Percentiles rank a stretch among this genome's conserved stretches.
Evolutionary conservation across 2,797 vertebrate species (phyloP).

Genomic region (Malurus splendens): DNA sequence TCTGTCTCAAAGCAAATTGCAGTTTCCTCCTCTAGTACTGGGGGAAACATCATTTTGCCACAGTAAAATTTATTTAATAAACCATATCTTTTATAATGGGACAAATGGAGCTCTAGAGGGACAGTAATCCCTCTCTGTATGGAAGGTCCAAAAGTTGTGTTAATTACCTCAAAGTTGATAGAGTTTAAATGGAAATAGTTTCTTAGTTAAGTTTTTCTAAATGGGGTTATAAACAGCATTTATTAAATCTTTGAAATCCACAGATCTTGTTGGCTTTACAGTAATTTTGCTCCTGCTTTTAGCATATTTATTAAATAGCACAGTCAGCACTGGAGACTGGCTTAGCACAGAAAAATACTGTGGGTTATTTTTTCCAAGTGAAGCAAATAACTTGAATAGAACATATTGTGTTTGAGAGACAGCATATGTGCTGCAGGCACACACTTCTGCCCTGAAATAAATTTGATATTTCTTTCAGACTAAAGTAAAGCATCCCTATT

Average conservation of each 20-base stretch:
- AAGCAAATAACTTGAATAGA: neutral
- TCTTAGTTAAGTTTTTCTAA: neutral
- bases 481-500: constrained; percentile 91
- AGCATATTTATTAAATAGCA: neutral
- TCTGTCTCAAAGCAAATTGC: neutral
- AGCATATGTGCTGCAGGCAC: neutral
- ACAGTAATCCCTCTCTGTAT: neutral
- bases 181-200: neutral
- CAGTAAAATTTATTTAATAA: neutral
- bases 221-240: neutral
- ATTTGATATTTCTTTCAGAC: constrained; percentile 74
- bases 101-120: neutral
- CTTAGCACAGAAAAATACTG: neutral
- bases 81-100: neutral
- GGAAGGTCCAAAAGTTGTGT: neutral
- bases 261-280: neutral
- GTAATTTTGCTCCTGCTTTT: neutral
- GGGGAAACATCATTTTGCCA: neutral
- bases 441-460: neutral
- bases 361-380: neutral
- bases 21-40: neutral
- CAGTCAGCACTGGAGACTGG: neutral
- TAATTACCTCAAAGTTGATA: neutral
- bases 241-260: neutral
- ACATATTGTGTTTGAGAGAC: neutral